A percentile compares a stretch with the other conserved stretches of the same genome.
Conservation (phyloP, 2,888 invertebrate species). For the Cactoblastis cactorum region DNA sequence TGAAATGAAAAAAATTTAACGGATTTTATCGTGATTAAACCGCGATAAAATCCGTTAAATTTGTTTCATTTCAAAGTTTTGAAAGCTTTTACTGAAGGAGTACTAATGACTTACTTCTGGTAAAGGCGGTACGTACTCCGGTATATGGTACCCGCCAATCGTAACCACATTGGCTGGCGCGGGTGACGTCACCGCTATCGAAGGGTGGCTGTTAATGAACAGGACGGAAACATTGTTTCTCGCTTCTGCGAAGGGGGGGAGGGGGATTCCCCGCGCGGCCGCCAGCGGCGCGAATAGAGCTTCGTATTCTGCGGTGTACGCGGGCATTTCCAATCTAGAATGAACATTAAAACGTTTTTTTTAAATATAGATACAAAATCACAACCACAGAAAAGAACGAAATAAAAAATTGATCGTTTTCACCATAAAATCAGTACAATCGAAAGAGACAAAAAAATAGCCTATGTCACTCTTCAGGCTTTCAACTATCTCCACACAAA, state of each 20-base stretch:
- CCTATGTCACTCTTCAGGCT: too few species aligned
- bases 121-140: conserved; percentile 35
- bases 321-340: conserved; percentile 28
- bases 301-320: conserved; percentile 28
- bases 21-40: too few species aligned
- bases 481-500: too few species aligned
- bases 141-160: conserved; percentile 53
- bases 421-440: too few species aligned
- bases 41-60: too few species aligned
- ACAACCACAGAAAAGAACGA: too few species aligned
- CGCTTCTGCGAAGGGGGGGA: conserved; percentile 35
- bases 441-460: too few species aligned
- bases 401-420: too few species aligned
- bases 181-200: conserved; percentile 33
- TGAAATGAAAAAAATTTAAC: too few species aligned
- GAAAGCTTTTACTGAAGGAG: too few species aligned
- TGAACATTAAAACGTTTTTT: not conserved
- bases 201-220: conserved; percentile 47
- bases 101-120: conserved; percentile 40
- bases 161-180: conserved; percentile 49
- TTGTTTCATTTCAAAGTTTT: too few species aligned
- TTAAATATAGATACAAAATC: too few species aligned
- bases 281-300: conserved; percentile 36
- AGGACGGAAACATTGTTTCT: conserved; percentile 42
- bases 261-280: conserved; percentile 31